These are phyloP conservation scores for Ictalurus furcatus DNA, from an alignment of 2,113 vertebrate genomes.

Conservation along the genomic window DNA sequence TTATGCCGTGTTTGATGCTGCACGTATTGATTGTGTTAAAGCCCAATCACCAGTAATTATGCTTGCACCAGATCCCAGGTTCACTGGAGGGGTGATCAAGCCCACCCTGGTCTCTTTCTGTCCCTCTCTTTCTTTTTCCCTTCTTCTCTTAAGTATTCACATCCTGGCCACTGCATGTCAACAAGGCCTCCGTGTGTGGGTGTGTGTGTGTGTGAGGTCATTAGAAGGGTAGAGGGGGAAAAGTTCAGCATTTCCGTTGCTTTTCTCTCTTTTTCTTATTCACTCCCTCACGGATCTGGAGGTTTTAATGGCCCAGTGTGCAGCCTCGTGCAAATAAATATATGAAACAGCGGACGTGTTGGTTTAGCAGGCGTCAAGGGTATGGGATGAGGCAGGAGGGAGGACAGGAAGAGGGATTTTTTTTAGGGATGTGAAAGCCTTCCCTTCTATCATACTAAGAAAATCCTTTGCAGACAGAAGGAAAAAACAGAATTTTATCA, in stretches of 20 bases:
- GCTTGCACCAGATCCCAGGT: neutral
- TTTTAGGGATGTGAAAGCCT: neutral
- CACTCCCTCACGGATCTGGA: constrained; percentile 50
- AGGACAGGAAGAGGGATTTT: neutral
- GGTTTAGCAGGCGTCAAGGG: constrained; percentile 71
- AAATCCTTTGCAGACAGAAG: neutral
- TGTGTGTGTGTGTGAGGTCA: constrained; percentile 19
- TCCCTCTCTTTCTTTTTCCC: neutral
- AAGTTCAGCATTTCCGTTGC: constrained; percentile 56
- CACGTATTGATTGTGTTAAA: constrained; percentile 31
- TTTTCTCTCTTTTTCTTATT: constrained; percentile 2
- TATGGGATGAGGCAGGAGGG: constrained; percentile 40
- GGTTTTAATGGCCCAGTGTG: constrained; percentile 61
- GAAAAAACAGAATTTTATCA: neutral
- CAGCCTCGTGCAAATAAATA: constrained; percentile 69
- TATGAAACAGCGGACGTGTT: constrained; percentile 68
- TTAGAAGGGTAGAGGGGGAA: constrained; percentile 28
- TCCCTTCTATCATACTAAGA: neutral
- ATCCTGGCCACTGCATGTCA: constrained; percentile 35
- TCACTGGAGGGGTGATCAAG: constrained; percentile 35
- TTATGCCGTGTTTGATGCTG: constrained; percentile 32
- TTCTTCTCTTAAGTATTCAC: constrained; percentile 29
- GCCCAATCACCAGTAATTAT: constrained; percentile 43
- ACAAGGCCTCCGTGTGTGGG: constrained; percentile 3
- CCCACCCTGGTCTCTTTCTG: constrained; percentile 2